These are phyloP conservation scores for Taxidea taxus DNA, from an alignment of 2,113 vertebrate genomes.

Conservation along the genomic window DNA sequence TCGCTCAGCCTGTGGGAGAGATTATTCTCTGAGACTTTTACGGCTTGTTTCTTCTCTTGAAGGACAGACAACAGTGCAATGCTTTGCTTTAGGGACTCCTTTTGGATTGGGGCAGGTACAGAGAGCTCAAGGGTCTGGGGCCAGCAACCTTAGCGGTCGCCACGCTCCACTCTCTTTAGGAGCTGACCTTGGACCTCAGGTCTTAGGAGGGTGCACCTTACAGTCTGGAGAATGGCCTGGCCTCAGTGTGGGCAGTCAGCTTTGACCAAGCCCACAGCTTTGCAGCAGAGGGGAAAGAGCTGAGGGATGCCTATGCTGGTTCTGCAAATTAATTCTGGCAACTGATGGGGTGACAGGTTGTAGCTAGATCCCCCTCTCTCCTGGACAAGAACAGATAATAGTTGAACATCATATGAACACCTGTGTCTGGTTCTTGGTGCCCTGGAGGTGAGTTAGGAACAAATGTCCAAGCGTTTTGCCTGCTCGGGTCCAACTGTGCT, in stretches of 20 bases:
- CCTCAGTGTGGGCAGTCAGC: neutral
- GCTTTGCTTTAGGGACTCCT: neutral
- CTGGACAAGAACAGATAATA: neutral
- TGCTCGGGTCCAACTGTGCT: neutral
- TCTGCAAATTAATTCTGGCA: neutral
- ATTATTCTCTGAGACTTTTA: neutral
- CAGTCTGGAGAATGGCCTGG: neutral
- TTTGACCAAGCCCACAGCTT: neutral
- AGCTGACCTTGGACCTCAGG: neutral
- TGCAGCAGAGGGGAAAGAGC: neutral
- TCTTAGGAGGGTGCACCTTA: neutral
- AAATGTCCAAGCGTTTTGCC: neutral
- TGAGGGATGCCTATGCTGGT: neutral
- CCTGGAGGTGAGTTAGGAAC: neutral
- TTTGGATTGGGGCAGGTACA: neutral
- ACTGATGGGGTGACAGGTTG: neutral
- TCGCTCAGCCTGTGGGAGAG: neutral
- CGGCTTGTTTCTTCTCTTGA: neutral
- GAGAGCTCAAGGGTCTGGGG: neutral
- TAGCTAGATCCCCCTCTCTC: neutral
- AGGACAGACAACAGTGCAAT: accelerated
- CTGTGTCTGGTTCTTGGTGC: neutral
- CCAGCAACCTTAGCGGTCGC: neutral
- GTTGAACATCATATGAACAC: neutral
- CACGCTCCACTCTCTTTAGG: neutral